Evolutionary conservation across 2,113 vertebrate genomes (phyloP).

Genomic region (Baryphthengus martii): DNA sequence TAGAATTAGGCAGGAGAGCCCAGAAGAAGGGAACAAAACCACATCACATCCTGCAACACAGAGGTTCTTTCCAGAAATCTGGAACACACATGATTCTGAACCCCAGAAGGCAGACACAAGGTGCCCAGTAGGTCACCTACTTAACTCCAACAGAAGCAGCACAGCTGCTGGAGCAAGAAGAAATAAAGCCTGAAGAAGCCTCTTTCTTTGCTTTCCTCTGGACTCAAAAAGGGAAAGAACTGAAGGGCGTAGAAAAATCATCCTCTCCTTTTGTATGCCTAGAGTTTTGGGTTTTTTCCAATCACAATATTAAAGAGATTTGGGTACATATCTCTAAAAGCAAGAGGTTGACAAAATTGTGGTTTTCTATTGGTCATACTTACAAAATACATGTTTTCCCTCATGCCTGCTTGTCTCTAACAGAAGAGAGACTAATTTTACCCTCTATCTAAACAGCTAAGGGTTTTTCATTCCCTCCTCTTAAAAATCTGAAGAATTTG

Average conservation of each 20-base stretch:
- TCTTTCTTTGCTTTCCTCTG: not conserved
- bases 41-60: not conserved
- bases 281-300: not conserved
- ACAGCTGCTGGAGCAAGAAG: not conserved
- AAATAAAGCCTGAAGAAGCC: not conserved
- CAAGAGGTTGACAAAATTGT: not conserved
- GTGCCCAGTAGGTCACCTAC: not conserved
- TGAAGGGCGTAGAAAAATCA: not conserved
- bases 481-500: not conserved
- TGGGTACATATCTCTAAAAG: accelerated
- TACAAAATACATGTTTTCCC: not conserved
- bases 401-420: not conserved
- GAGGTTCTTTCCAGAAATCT: not conserved
- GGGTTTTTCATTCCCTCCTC: not conserved
- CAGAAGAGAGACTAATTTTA: not conserved
- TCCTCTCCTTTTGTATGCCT: not conserved
- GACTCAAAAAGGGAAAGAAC: not conserved
- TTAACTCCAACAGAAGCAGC: not conserved
- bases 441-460: not conserved
- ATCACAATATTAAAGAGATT: not conserved
- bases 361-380: not conserved
- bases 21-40: not conserved
- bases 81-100: not conserved
- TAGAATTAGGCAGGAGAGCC: not conserved
- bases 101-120: not conserved